phyloP scores from a whole-genome alignment of 2,888 invertebrate species.

The Synergus gifuensis region DNA sequence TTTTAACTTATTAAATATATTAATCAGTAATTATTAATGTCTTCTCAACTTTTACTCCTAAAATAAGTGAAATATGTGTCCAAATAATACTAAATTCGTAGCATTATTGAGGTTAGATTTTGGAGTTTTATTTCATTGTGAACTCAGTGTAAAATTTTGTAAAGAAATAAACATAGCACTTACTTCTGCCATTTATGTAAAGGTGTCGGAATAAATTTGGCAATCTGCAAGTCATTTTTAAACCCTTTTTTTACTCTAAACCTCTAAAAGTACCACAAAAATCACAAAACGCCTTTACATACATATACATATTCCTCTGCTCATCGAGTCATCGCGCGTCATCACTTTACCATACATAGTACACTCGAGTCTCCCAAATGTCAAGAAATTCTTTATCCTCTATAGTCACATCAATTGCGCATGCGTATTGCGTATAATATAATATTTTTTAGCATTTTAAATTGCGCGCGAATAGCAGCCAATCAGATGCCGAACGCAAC shows the following conservation, averaged over 20 bases:
- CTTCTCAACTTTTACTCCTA: background rate
- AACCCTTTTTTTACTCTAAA: background rate
- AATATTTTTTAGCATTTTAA: no score
- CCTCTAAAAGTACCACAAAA: background rate
- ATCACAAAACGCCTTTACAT: no score
- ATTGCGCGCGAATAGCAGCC: no score
- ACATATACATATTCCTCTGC: no score
- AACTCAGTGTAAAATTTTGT: background rate
- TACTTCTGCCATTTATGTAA: constrained; percentile 25
- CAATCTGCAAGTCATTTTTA: constrained; percentile 26
- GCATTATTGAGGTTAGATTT: background rate
- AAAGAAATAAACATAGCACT: background rate
- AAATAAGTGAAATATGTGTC: background rate
- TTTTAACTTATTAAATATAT: background rate
- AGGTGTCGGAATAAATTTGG: constrained; percentile 21
- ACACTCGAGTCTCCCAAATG: no score
- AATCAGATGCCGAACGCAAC: no score
- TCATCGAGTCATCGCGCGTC: no score
- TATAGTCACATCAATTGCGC: no score
- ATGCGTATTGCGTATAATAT: no score
- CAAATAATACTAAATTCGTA: background rate
- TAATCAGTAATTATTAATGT: background rate
- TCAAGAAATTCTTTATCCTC: no score
- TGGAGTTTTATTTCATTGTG: background rate
- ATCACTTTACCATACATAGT: no score